phyloP scores from a whole-genome alignment of 2,113 vertebrate genomes.

The Grantiella picta region DNA sequence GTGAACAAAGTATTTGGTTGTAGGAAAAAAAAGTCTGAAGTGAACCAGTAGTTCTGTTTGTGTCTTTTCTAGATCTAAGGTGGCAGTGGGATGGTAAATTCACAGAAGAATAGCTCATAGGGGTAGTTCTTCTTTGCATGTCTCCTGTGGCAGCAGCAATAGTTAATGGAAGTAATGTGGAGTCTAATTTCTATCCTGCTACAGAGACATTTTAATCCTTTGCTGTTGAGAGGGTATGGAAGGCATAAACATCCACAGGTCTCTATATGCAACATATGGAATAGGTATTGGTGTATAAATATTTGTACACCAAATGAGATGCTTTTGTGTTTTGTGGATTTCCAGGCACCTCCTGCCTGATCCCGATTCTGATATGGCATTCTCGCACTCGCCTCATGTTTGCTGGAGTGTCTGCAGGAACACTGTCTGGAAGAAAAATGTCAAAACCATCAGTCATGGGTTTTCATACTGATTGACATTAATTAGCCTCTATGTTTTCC shows the following conservation, averaged over 20 bases:
- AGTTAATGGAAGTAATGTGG: not conserved
- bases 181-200: not conserved
- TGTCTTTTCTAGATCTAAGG: not conserved
- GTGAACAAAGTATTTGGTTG: not conserved
- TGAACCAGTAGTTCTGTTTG: not conserved
- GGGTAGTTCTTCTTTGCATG: not conserved
- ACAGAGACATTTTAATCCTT: not conserved
- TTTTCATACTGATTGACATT: constrained; percentile 34
- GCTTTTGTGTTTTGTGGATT: not conserved
- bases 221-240: not conserved
- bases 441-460: constrained; percentile 40
- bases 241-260: not conserved
- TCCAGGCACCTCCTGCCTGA: constrained; percentile 8
- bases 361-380: fast-evolving
- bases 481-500: constrained; percentile 40
- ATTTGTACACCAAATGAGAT: not conserved
- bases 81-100: not conserved
- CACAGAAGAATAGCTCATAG: not conserved
- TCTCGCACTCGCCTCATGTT: not conserved
- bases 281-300: not conserved
- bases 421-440: not conserved
- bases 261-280: not conserved
- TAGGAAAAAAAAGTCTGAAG: not conserved
- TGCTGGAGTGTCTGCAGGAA: not conserved
- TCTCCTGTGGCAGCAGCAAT: not conserved